Evolutionary conservation across 2,888 invertebrate species (phyloP).

Genomic region (Scaptomyza cyrtandrae): DNA sequence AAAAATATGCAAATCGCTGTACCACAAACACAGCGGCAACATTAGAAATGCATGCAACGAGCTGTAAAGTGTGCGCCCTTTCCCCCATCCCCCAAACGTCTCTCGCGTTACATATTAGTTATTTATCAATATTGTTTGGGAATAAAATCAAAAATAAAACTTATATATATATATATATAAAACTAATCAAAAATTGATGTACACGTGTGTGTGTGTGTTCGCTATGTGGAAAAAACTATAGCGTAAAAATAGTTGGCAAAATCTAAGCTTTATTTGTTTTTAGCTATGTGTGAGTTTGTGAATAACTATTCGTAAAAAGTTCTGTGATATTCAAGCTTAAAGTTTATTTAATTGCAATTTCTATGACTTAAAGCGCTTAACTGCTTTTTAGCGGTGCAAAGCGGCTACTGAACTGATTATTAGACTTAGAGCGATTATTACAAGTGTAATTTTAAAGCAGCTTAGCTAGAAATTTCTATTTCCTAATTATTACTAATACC

Average conservation of each 20-base stretch:
- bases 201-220: constrained; percentile 11
- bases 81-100: too few relatives aligned
- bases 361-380: not conserved
- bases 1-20: constrained; percentile 74
- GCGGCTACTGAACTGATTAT: not conserved
- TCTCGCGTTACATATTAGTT: constrained; percentile 53
- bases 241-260: constrained; percentile 33
- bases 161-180: constrained; percentile 42
- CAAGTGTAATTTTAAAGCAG: not conserved
- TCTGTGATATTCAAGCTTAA: not conserved
- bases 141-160: constrained; percentile 73
- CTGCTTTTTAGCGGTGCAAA: not conserved
- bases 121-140: constrained; percentile 50
- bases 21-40: constrained; percentile 25
- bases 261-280: constrained; percentile 68
- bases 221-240: constrained; percentile 46
- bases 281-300: not conserved
- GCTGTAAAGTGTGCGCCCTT: constrained; percentile 45
- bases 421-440: not conserved
- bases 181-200: constrained; percentile 62
- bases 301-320: not conserved
- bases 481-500: too few relatives aligned
- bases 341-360: not conserved
- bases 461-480: not conserved
- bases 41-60: constrained; percentile 67